A percentile compares a stretch with the other conserved stretches of the same genome.
phyloP scores from a whole-genome alignment of 2,113 vertebrate genomes.

The Tupaia tana region DNA sequence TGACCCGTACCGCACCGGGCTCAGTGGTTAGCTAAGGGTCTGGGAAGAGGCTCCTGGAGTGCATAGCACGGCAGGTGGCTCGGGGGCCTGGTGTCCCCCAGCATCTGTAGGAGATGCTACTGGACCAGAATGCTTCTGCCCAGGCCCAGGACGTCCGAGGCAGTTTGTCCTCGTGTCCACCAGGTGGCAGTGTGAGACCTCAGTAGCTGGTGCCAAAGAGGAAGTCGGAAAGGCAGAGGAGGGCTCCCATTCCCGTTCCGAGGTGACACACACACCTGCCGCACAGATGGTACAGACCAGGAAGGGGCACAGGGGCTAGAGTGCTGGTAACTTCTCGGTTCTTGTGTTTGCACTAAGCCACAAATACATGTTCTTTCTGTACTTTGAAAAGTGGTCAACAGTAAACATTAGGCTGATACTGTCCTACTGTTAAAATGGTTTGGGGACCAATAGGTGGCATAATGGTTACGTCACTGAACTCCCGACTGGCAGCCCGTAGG shows the following conservation, averaged over 20 bases:
- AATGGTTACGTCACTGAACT: no score
- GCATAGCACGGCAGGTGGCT: neutral
- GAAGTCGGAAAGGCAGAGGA: accelerated
- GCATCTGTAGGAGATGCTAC: neutral
- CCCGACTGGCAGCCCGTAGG: no score
- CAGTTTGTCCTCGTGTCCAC: conserved; percentile 59
- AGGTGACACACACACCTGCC: neutral
- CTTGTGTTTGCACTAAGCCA: neutral
- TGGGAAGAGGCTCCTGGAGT: neutral
- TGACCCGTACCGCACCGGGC: neutral
- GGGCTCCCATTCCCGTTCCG: accelerated
- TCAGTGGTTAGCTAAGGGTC: neutral
- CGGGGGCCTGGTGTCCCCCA: neutral
- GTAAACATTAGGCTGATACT: no score
- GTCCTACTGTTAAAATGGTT: no score
- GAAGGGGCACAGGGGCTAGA: neutral
- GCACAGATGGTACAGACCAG: neutral
- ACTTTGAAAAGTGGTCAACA: neutral
- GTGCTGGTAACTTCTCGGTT: neutral
- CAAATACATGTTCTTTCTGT: neutral
- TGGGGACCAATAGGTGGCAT: no score
- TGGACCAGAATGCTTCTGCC: neutral
- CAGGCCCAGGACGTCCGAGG: neutral
- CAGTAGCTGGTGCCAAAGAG: neutral
- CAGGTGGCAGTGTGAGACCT: conserved; percentile 81